Evolutionary conservation across 2,797 vertebrate genomes (phyloP).

Genomic region (Galagoides demidoff): DNA sequence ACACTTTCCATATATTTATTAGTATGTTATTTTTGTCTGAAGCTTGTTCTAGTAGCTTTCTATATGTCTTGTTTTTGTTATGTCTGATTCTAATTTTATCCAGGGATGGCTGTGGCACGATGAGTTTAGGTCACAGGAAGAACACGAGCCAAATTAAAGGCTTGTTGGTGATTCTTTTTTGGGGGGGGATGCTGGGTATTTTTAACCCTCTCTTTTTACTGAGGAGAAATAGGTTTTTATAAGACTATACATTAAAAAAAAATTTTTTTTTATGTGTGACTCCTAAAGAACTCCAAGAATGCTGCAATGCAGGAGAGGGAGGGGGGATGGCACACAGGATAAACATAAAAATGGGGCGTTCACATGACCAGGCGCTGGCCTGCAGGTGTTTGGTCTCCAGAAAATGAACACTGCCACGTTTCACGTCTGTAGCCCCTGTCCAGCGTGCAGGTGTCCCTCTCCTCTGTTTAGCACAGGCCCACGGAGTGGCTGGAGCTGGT

Average conservation of each 20-base stretch:
- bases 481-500: neutral
- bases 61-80: conserved; percentile 66
- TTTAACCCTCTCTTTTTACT: conserved; percentile 63
- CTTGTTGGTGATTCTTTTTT: conserved; percentile 28
- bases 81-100: conserved; percentile 69
- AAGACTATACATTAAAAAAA: conserved; percentile 47
- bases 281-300: conserved; percentile 61
- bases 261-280: conserved; percentile 1
- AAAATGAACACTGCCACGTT: conserved; percentile 46
- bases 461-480: conserved; percentile 63
- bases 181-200: conserved; percentile 2
- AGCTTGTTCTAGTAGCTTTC: conserved; percentile 43
- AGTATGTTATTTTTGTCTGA: neutral
- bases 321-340: neutral
- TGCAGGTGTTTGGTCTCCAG: conserved; percentile 54
- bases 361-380: neutral
- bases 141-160: conserved; percentile 72
- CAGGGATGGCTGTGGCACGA: conserved; percentile 40
- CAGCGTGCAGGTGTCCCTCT: conserved; percentile 47
- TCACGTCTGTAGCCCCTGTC: conserved; percentile 42
- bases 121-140: conserved; percentile 71
- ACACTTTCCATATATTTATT: neutral
- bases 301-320: neutral
- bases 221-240: conserved; percentile 58
- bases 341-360: conserved; percentile 61